phyloP scores from a whole-genome alignment of 2,797 vertebrate genomes.

The Lagocephalus sceleratus region DNA sequence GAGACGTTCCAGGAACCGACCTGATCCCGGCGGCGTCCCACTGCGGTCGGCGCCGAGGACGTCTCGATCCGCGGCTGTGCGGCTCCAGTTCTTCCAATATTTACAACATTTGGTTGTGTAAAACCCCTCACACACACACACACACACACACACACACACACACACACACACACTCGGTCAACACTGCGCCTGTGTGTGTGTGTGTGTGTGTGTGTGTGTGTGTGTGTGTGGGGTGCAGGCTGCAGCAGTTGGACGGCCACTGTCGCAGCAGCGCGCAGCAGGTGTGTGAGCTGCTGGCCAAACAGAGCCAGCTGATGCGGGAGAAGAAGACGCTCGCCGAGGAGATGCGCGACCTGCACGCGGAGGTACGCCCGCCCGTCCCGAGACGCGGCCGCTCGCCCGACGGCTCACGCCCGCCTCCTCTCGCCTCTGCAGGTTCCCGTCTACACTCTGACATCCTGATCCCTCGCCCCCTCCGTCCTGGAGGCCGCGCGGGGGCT shows the following conservation, averaged over 20 bases:
- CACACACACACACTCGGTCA: conserved; percentile 46
- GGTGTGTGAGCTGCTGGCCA: conserved; percentile 87
- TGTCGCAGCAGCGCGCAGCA: conserved; percentile 90
- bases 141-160: conserved; percentile 36
- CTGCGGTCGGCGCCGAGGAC: conserved; percentile 13
- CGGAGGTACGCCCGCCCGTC: conserved; percentile 40
- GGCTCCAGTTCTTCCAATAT: conserved; percentile 55
- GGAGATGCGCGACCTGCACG: conserved; percentile 76
- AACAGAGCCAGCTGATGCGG: conserved; percentile 87
- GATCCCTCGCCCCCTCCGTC: conserved; percentile 27
- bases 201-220: conserved; percentile 23
- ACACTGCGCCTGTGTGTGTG: conserved; percentile 20
- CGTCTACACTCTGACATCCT: conserved; percentile 52
- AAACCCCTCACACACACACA: conserved; percentile 11
- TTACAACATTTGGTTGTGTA: conserved; percentile 62
- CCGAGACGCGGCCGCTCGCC: conserved; percentile 10
- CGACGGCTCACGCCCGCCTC: conserved; percentile 13
- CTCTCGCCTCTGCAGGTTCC: conserved; percentile 71
- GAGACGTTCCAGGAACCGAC: no score
- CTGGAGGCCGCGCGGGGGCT: no score
- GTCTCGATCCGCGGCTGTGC: conserved; percentile 48
- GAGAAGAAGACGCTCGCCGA: conserved; percentile 83
- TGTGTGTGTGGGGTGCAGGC: conserved; percentile 73
- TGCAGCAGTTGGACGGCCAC: conserved; percentile 90
- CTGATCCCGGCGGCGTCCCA: no score